Evolutionary conservation across 2,113 vertebrate genomes (phyloP), one percentile per base, ranked within the genome.

Genomic region (Rousettus leschenaultii): DNA sequence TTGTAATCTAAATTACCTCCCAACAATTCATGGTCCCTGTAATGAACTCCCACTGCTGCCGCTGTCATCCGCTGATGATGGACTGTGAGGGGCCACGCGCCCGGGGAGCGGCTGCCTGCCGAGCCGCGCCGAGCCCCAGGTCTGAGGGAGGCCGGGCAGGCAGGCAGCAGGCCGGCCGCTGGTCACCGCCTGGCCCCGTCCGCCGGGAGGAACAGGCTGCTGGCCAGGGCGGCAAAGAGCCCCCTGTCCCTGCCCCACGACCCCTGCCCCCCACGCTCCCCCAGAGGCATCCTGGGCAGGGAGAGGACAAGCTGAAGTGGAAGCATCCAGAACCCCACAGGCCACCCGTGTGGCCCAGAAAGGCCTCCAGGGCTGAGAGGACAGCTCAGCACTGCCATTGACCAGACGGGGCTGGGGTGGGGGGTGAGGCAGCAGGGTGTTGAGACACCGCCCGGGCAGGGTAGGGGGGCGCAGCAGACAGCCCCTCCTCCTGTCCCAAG

Each of bases 1-100:
- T 98, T 99, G 99, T 99, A 99, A 99, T 99, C 98, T 99, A 99
- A 99, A 99, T 99, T 99, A 99, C 99, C 98, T 99, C 98, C 98
- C 98, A 99, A 99, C 98, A 99, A 99, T 99, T 99, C 98, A 99
- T 98, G 98, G 98, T 98, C 98, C 98, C 98, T 99, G 98, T 99
- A 99, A 99, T 99, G 98, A 99, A 99, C 99, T 99, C 98, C 98
- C 98, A 98, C 98, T 95, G 98, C 98, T 98, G 97, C 98, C 91
- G 98, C 98, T 99, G 98, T 99, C 98, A 99, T 97, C 98, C 95
- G n/a, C 68, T 96, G 97, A 99, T 99, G 98, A 99, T 99, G 98
- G 98, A 99, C 98, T 98, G 98, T 97, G 98, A 97, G 97, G 97
- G 0, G 61, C 59, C 33, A 71, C 80, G 33, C 24, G 40, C 93